A percentile compares a stretch with the other conserved stretches of the same genome.
phyloP scores from a whole-genome alignment of 37 sponge, comb jelly and placozoan genomes.

The Trichoplax adhaerens region DNA sequence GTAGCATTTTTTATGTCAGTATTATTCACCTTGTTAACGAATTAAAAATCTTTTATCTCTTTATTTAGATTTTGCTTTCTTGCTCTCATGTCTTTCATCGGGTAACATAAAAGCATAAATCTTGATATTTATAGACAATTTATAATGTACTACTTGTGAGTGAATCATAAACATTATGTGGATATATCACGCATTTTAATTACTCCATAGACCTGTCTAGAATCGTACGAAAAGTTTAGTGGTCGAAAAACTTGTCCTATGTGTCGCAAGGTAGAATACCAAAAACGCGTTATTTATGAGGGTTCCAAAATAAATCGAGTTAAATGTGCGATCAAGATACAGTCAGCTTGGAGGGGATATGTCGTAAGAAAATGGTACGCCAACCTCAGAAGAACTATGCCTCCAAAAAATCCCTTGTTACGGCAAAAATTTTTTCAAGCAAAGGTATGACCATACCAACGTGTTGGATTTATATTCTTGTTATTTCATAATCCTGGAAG shows the following conservation, averaged over 20 bases:
- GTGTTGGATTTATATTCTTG: too few relatives aligned
- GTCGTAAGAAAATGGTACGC: constrained; percentile 50
- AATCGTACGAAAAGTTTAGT: constrained; percentile 59
- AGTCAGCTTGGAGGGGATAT: constrained; percentile 70
- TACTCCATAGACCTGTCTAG: constrained; percentile 33
- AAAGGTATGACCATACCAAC: constrained; percentile 12
- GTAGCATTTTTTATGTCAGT: background rate
- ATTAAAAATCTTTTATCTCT: background rate
- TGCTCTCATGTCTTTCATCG: constrained; percentile 80
- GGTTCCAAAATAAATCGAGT: constrained; percentile 33
- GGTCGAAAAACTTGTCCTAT: constrained; percentile 60
- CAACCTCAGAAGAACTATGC: constrained; percentile 17
- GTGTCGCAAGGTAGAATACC: constrained; percentile 58
- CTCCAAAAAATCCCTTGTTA: constrained; percentile 62
- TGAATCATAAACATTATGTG: background rate
- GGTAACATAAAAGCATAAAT: background rate
- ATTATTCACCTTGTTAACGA: background rate
- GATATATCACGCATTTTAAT: background rate
- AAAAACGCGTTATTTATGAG: constrained; percentile 62
- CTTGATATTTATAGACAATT: background rate
- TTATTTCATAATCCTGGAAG: background rate
- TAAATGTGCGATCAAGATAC: constrained; percentile 61
- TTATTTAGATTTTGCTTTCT: constrained; percentile 52
- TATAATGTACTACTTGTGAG: background rate
- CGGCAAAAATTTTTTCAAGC: constrained; percentile 48